These are phyloP conservation scores for Dexiosoma caninum DNA, from an alignment of 2,888 invertebrate genomes.

Conservation along the genomic window DNA sequence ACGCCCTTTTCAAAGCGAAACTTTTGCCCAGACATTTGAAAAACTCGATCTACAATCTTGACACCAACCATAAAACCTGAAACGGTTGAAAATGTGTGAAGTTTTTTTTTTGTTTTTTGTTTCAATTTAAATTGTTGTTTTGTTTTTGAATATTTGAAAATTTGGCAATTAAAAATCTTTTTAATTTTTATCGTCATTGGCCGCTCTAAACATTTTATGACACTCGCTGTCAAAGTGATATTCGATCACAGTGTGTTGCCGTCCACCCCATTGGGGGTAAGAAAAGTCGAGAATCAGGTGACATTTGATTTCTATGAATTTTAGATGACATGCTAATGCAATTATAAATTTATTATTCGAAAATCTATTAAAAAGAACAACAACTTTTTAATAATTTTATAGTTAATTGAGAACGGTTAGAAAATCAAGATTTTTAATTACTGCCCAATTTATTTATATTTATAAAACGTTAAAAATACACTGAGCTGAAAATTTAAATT, in stretches of 20 bases:
- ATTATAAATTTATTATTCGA: too few relatives aligned
- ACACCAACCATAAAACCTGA: neutral
- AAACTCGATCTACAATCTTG: conserved; percentile 38
- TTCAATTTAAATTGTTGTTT: neutral
- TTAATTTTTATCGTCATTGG: neutral
- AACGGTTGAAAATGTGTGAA: neutral
- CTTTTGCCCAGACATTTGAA: neutral
- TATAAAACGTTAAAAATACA: too few relatives aligned
- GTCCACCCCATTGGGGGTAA: neutral
- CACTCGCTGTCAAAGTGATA: conserved; percentile 10
- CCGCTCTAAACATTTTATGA: conserved; percentile 1
- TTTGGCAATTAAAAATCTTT: neutral
- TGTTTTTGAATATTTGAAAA: neutral
- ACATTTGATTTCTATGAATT: conserved; percentile 23
- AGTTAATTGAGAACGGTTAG: neutral
- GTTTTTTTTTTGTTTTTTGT: neutral
- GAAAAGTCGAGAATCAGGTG: neutral
- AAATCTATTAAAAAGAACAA: too few relatives aligned
- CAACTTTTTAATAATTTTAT: neutral
- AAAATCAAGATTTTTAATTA: neutral
- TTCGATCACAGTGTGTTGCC: neutral
- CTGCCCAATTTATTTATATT: too few relatives aligned
- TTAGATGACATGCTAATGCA: neutral
- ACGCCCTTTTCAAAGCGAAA: conserved; percentile 34
- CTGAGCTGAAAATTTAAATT: too few relatives aligned